Conservation (phyloP, 2,888 invertebrate genomes). For the Atethmia centrago region DNA sequence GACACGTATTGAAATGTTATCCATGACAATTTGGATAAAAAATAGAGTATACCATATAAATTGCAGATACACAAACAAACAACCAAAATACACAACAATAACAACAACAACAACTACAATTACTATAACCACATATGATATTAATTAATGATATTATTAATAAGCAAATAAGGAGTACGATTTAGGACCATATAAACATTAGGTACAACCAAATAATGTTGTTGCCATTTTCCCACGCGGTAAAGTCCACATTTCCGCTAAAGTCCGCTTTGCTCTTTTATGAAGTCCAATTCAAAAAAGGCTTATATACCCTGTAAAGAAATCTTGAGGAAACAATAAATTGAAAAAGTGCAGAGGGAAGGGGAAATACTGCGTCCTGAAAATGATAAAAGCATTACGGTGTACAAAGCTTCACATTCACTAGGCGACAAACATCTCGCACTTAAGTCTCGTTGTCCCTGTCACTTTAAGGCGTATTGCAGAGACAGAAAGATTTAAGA, state of each 20-base stretch:
- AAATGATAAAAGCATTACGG: slow-evolving; percentile 33
- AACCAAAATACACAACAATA: neutral
- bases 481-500: neutral
- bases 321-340: neutral
- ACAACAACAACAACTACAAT: neutral
- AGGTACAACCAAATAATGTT: slow-evolving; percentile 24
- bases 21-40: neutral
- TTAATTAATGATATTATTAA: too few relatives aligned
- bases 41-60: neutral
- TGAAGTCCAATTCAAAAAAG: neutral
- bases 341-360: neutral
- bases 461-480: slow-evolving; percentile 1
- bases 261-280: neutral
- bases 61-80: neutral
- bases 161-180: neutral
- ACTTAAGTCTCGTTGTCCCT: neutral
- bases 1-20: neutral
- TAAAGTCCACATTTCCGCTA: neutral
- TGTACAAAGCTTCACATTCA: slow-evolving; percentile 18
- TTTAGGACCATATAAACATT: slow-evolving; percentile 8
- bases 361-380: neutral
- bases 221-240: slow-evolving; percentile 30
- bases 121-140: too few relatives aligned
- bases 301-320: neutral
- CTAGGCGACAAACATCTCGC: slow-evolving; percentile 34